phyloP scores from a whole-genome alignment of 1,140 invertebrate genomes.

The Pseudomyrmex concolor region DNA sequence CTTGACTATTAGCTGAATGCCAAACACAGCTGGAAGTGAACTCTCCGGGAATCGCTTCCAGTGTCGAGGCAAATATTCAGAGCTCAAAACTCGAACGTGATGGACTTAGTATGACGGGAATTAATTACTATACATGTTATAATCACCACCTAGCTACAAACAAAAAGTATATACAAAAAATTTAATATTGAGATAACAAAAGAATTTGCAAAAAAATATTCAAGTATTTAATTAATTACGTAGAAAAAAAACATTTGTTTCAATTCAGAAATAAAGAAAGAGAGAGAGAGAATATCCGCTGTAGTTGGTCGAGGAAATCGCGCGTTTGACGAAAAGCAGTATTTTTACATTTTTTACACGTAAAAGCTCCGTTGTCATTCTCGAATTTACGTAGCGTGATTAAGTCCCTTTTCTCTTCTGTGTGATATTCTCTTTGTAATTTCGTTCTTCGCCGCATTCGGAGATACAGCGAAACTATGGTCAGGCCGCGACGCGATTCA shows the following conservation, averaged over 20 bases:
- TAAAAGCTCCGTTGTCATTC: constrained; percentile 12
- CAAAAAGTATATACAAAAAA: background rate
- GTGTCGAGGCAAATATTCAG: constrained; percentile 56
- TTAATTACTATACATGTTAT: constrained; percentile 32
- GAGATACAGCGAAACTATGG: background rate
- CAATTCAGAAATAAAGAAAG: background rate
- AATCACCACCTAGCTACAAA: background rate
- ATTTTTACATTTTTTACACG: background rate
- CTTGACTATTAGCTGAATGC: constrained; percentile 58
- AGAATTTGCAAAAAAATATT: background rate
- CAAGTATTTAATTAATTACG: background rate
- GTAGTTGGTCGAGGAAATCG: background rate
- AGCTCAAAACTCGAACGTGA: constrained; percentile 53
- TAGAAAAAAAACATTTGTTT: background rate
- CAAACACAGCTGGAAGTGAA: constrained; percentile 41
- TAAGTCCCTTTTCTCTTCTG: background rate
- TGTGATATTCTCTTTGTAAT: constrained; percentile 48
- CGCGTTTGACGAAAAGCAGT: background rate
- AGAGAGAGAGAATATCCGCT: background rate
- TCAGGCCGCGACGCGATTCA: constrained; percentile 11
- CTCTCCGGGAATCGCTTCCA: constrained; percentile 48
- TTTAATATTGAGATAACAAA: constrained; percentile 7
- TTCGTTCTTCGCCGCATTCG: background rate
- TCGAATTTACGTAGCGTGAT: background rate
- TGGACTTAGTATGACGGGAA: constrained; percentile 48